These are phyloP conservation scores for Dynastes maya DNA, from an alignment of 2,888 invertebrate genomes.

Conservation along the genomic window DNA sequence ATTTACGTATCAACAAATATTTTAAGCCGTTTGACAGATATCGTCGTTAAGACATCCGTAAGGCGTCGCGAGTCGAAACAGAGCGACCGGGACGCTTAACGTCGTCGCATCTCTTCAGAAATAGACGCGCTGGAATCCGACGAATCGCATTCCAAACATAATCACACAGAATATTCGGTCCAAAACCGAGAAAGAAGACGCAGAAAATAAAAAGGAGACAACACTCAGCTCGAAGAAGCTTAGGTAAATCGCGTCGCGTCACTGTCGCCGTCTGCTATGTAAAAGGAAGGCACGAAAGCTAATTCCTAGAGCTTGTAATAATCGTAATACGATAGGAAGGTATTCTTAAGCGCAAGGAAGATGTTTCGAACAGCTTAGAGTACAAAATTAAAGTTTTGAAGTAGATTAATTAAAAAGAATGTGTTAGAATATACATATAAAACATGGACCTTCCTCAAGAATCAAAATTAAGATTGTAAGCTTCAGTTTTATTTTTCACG, in stretches of 20 bases:
- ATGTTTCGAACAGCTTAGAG: too few species aligned
- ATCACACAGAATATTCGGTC: conserved; percentile 41
- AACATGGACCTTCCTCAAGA: too few species aligned
- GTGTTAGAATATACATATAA: too few species aligned
- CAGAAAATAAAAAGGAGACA: conserved; percentile 18
- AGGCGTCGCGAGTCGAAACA: conserved; percentile 41
- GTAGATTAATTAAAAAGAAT: too few species aligned
- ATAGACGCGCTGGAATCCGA: conserved; percentile 55
- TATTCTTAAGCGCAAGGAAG: too few species aligned
- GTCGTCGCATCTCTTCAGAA: conserved; percentile 51
- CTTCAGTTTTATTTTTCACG: too few species aligned
- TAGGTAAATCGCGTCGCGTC: conserved; percentile 7
- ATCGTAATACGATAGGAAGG: too few species aligned
- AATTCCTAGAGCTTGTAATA: not conserved
- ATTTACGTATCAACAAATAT: conserved; percentile 50
- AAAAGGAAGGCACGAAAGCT: not conserved
- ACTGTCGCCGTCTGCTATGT: conserved; percentile 12
- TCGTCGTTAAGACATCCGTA: conserved; percentile 37
- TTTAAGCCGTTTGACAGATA: conserved; percentile 46
- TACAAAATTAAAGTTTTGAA: too few species aligned
- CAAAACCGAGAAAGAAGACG: conserved; percentile 44
- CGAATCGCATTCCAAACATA: conserved; percentile 48
- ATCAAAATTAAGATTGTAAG: too few species aligned
- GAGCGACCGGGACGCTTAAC: conserved; percentile 33
- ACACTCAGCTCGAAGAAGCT: not conserved